Evolutionary conservation across 2,888 invertebrate species (phyloP).

Genomic region (Pristionchus exspectatus): DNA sequence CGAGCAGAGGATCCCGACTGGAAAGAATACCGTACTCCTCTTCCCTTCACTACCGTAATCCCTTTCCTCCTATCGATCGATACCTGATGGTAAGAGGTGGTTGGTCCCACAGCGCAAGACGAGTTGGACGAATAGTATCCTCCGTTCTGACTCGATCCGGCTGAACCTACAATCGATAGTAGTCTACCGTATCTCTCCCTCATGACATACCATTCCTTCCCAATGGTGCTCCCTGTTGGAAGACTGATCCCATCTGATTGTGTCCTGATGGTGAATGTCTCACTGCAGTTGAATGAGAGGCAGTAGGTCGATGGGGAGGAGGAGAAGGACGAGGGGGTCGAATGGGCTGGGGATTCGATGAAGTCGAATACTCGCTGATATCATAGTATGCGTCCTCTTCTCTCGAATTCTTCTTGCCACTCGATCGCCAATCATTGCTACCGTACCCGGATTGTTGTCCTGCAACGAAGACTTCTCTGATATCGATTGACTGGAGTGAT

Average conservation of each 20-base stretch:
- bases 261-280: conserved; percentile 49
- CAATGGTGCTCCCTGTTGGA: conserved; percentile 57
- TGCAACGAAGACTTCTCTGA: neutral
- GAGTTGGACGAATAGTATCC: conserved; percentile 73
- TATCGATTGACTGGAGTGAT: neutral
- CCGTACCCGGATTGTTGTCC: conserved; percentile 44
- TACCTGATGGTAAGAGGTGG: conserved; percentile 51
- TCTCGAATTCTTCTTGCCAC: conserved; percentile 53
- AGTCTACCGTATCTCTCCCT: neutral
- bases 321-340: conserved; percentile 62
- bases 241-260: neutral
- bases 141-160: conserved; percentile 72
- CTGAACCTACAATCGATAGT: conserved; percentile 62
- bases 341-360: neutral
- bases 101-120: conserved; percentile 61
- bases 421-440: conserved; percentile 47
- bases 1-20: conserved; percentile 64
- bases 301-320: conserved; percentile 60
- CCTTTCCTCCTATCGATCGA: neutral
- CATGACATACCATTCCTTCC: conserved; percentile 56
- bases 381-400: conserved; percentile 66
- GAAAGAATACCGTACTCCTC: conserved; percentile 21
- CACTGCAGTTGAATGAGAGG: neutral
- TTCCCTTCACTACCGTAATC: too few species aligned
- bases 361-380: conserved; percentile 59